These are phyloP conservation scores for Desmophyllum pertusum DNA, from an alignment of 92 coral and sea anemone genomes.

Conservation along the genomic window DNA sequence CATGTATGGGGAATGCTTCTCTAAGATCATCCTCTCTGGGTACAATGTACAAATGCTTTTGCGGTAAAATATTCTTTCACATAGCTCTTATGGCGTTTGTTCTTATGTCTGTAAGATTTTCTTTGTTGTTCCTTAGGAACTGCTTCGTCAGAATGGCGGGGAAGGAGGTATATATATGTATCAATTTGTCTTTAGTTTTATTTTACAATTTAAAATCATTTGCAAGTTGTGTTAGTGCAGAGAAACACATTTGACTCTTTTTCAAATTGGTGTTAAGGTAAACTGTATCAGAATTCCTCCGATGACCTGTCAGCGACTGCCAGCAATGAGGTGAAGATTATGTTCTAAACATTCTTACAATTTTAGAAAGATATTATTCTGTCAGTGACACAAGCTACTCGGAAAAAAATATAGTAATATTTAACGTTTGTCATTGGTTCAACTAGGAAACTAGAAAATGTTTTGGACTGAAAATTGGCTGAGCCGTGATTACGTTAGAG, in stretches of 20 bases:
- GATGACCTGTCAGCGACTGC: constrained; percentile 1
- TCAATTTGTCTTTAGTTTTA: background rate
- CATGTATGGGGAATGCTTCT: too few relatives aligned
- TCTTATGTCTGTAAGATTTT: background rate
- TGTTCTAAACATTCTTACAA: background rate
- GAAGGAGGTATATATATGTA: constrained; percentile 51
- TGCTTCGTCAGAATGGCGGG: constrained; percentile 85
- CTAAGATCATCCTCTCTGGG: too few relatives aligned
- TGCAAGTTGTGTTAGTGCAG: background rate
- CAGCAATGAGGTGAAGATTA: constrained; percentile 17
- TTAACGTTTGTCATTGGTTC: too few relatives aligned
- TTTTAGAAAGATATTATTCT: too few relatives aligned
- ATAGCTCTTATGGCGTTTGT: background rate
- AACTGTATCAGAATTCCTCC: constrained; percentile 8
- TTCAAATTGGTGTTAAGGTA: constrained; percentile 2
- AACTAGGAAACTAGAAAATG: background rate
- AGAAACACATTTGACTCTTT: background rate
- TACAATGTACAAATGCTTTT: too few relatives aligned
- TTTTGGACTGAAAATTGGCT: background rate
- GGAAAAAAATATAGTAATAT: too few relatives aligned
- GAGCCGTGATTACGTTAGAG: background rate
- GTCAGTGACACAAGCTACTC: too few relatives aligned
- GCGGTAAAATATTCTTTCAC: too few relatives aligned
- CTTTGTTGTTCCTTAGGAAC: constrained; percentile 61
- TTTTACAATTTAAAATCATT: background rate